Percentiles rank a stretch among this genome's conserved stretches.
Conservation (phyloP, 2,113 vertebrate genomes). For the Leucoraja erinaceus region DNA sequence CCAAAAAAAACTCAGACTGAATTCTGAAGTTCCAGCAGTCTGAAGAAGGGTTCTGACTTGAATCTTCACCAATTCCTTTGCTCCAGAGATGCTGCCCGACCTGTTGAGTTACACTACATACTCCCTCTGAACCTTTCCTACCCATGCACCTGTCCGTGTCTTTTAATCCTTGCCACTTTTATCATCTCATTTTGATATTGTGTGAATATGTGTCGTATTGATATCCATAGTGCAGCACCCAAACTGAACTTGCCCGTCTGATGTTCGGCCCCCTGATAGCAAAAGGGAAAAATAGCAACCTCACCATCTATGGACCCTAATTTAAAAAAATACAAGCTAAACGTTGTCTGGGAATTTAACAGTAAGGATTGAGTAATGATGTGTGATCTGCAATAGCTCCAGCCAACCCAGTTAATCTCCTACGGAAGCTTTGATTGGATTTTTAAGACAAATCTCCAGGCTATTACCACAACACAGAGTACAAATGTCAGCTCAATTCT, state of each 20-base stretch:
- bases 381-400: background rate
- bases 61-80: too few relatives aligned
- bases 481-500: background rate
- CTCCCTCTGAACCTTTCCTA: too few relatives aligned
- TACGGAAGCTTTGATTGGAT: background rate
- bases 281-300: background rate
- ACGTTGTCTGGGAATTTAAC: too few relatives aligned
- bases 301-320: background rate
- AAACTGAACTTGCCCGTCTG: background rate
- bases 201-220: background rate
- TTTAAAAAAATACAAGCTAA: too few relatives aligned
- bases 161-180: background rate
- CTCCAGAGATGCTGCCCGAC: too few relatives aligned
- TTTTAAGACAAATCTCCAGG: background rate
- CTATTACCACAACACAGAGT: background rate
- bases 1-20: too few relatives aligned
- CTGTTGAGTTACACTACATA: too few relatives aligned
- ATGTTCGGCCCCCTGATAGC: background rate
- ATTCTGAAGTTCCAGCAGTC: too few relatives aligned
- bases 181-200: background rate
- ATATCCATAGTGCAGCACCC: background rate
- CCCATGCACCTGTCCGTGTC: background rate
- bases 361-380: too few relatives aligned
- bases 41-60: too few relatives aligned
- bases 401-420: background rate